Evolutionary conservation across 2,113 vertebrate genomes (phyloP), one percentile per base, ranked within the genome.

Genomic region (Platycercus adscitus): DNA sequence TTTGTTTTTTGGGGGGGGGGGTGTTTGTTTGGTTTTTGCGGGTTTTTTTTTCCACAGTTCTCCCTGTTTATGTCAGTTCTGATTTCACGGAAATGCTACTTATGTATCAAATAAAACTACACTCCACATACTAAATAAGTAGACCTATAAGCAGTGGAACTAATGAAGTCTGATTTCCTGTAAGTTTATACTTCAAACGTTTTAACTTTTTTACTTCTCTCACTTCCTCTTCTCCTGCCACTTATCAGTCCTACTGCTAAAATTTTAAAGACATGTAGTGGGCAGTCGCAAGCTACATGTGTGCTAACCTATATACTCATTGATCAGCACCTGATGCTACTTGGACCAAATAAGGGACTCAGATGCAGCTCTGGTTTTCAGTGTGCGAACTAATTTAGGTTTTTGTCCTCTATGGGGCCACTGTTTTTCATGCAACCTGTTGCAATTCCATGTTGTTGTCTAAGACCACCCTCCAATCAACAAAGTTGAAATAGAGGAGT

Each of bases 231-330:
- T 86, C 55, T 78, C n/a, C 50, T 75, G 17, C 4, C 33, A 69
- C 10, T 78, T 55, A 65, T 61, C 14, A 77, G 20, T 56, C 15
- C 33, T 29, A 39, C 23, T 13, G 5, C 29, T 55, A 73, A 55
- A 90, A 91, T 33, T 50, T 39, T 31, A 39, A 43, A 61, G 37
- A 31, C 13, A 41, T 4, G 13, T 15, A 53, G 29, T 33, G 16
- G 18, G 35, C 41, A 55, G 18, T 13, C 19, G 61, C 33, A 52
- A 64, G 24, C 7, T 44, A 14, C 18, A 15, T 0, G 0, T 52
- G 31, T 72, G 52, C 43, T 56, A 44, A 43, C 11, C 15, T 0
- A 1, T 14, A 4, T 11, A 8, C 8, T 37, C 64, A 41, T 1
- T 50, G 28, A 72, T 29, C 31, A 81, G 55, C 35, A 81, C 17